Percentiles rank a stretch among this genome's conserved stretches.
phyloP scores from a whole-genome alignment of 2,888 invertebrate species.

The Cosmorhoe ocellata region DNA sequence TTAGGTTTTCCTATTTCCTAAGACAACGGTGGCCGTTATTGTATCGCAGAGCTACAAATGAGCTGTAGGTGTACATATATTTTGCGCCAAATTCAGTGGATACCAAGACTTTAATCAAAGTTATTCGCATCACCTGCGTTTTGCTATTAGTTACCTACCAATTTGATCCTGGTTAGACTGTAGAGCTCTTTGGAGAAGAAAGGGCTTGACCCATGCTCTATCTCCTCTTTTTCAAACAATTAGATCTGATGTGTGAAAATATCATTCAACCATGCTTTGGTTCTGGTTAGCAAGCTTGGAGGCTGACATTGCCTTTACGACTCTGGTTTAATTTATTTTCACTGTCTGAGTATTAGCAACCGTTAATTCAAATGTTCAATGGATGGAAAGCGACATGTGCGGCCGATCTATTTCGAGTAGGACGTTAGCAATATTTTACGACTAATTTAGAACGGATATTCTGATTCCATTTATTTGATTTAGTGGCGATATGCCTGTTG shows the following conservation, averaged over 20 bases:
- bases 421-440: constrained; percentile 19
- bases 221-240: too few relatives aligned
- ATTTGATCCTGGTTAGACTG: too few relatives aligned
- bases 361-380: constrained; percentile 39
- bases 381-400: constrained; percentile 41
- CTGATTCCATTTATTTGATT: constrained; percentile 22
- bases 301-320: too few relatives aligned
- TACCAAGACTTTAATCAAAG: too few relatives aligned
- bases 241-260: background rate
- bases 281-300: background rate
- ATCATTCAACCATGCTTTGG: too few relatives aligned
- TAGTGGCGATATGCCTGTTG: constrained; percentile 12
- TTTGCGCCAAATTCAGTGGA: too few relatives aligned
- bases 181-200: too few relatives aligned
- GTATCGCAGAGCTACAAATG: background rate
- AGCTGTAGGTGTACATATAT: too few relatives aligned
- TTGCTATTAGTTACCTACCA: too few relatives aligned
- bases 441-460: constrained; percentile 29
- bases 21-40: background rate
- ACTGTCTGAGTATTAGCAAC: constrained; percentile 34
- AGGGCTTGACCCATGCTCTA: too few relatives aligned
- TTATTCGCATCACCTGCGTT: too few relatives aligned
- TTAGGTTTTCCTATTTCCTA: background rate
- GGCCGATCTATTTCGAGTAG: constrained; percentile 26
- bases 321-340: constrained; percentile 43